Conservation (phyloP, 2,888 invertebrate species). For the Creontiades dilutus region DNA sequence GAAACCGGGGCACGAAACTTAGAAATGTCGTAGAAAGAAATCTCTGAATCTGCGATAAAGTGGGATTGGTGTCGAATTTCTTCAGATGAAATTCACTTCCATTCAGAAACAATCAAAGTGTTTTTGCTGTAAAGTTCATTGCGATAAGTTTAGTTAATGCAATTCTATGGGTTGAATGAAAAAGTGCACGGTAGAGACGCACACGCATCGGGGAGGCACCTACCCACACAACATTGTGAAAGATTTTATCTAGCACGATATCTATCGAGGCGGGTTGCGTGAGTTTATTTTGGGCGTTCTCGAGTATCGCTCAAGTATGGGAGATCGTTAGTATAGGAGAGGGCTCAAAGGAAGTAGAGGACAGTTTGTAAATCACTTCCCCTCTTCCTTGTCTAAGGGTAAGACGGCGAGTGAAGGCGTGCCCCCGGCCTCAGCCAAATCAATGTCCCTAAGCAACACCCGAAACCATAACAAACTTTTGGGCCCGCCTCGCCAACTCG, state of each 20-base stretch:
- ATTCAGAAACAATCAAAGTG: too few relatives aligned
- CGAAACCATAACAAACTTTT: slow-evolving; percentile 64
- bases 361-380: slow-evolving; percentile 43
- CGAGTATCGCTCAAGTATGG: slow-evolving; percentile 7
- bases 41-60: too few relatives aligned
- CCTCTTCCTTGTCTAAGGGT: slow-evolving; percentile 22
- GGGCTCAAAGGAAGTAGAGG: not conserved
- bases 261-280: not conserved
- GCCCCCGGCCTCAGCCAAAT: slow-evolving; percentile 46
- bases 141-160: too few relatives aligned
- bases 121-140: too few relatives aligned
- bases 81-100: too few relatives aligned
- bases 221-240: not conserved
- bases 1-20: too few relatives aligned
- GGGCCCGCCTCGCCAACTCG: slow-evolving; percentile 16
- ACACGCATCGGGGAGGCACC: not conserved
- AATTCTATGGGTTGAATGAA: too few relatives aligned
- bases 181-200: not conserved
- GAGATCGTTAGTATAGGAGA: not conserved
- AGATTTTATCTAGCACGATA: slow-evolving; percentile 7
- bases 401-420: slow-evolving; percentile 48
- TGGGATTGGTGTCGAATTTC: too few relatives aligned
- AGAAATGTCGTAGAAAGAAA: too few relatives aligned
- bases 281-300: slow-evolving; percentile 27
- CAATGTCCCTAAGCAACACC: slow-evolving; percentile 69